These are phyloP conservation scores for Lagopus leucura DNA, from an alignment of 2,113 vertebrate genomes.

Conservation along the genomic window DNA sequence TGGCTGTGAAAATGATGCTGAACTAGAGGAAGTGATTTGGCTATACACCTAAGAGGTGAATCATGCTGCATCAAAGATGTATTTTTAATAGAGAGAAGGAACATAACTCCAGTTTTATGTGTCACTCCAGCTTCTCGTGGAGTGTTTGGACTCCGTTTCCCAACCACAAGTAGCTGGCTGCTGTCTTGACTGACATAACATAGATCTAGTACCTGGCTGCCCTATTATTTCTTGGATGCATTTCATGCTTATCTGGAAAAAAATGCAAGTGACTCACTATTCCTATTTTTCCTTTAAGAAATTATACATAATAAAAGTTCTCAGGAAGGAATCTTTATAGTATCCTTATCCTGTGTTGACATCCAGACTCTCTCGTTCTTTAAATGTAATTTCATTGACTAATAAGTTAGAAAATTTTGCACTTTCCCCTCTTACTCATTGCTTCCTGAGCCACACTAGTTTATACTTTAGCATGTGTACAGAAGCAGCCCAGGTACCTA, in stretches of 20 bases:
- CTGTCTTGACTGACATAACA: neutral
- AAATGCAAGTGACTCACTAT: neutral
- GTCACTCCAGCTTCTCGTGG: neutral
- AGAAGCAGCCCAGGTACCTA: neutral
- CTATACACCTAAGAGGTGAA: constrained; percentile 13
- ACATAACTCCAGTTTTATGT: neutral
- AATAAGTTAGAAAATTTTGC: neutral
- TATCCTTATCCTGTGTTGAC: constrained; percentile 18
- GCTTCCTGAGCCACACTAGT: neutral
- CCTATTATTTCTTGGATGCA: constrained; percentile 33
- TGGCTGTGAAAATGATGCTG: constrained; percentile 7
- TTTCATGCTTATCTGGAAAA: constrained; percentile 47
- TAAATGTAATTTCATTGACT: neutral
- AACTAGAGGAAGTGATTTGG: constrained; percentile 5
- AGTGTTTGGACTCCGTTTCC: neutral
- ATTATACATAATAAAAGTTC: neutral
- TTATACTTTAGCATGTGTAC: neutral
- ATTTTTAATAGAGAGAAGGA: constrained; percentile 29
- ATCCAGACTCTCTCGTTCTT: constrained; percentile 3
- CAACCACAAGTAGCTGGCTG: constrained; percentile 3
- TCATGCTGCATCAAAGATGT: neutral
- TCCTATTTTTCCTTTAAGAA: constrained; percentile 42
- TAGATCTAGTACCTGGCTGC: constrained; percentile 50
- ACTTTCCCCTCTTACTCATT: neutral
- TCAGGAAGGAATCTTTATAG: constrained; percentile 7